Conservation (phyloP, 2,113 vertebrate genomes). For the Dicaeum eximium region DNA sequence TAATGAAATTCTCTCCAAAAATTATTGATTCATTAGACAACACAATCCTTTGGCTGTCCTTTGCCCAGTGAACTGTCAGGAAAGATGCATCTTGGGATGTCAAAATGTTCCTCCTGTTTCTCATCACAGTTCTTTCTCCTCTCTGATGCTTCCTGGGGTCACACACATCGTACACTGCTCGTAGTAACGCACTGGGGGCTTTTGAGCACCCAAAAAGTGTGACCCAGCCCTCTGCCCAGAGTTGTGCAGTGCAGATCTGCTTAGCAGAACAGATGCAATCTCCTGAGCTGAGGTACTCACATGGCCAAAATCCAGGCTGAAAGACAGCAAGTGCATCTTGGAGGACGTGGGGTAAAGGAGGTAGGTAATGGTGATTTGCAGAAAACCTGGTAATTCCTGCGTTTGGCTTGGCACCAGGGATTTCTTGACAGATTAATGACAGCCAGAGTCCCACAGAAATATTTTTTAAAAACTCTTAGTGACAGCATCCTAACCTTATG, state of each 20-base stretch:
- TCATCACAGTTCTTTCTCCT: conserved; percentile 2
- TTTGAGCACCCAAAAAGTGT: background rate
- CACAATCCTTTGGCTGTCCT: conserved; percentile 59
- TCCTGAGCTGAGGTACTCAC: background rate
- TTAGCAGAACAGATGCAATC: background rate
- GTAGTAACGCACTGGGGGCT: rapidly evolving
- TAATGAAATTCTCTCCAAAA: conserved; percentile 71
- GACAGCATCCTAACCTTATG: background rate
- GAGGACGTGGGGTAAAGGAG: background rate
- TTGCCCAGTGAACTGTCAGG: conserved; percentile 16
- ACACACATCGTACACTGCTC: rapidly evolving
- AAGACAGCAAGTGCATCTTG: background rate
- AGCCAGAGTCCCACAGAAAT: background rate
- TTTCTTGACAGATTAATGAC: background rate
- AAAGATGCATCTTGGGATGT: conserved; percentile 25
- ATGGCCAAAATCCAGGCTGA: background rate
- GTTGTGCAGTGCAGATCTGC: background rate
- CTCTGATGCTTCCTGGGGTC: background rate
- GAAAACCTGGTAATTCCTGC: background rate
- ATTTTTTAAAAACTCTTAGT: background rate
- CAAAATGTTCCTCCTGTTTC: conserved; percentile 34
- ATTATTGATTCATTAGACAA: conserved; percentile 66
- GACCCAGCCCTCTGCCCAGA: background rate
- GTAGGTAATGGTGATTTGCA: background rate
- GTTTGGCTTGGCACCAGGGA: background rate